Evolutionary conservation across 2,888 invertebrate genomes (phyloP).

Genomic region (Andrena fulva): DNA sequence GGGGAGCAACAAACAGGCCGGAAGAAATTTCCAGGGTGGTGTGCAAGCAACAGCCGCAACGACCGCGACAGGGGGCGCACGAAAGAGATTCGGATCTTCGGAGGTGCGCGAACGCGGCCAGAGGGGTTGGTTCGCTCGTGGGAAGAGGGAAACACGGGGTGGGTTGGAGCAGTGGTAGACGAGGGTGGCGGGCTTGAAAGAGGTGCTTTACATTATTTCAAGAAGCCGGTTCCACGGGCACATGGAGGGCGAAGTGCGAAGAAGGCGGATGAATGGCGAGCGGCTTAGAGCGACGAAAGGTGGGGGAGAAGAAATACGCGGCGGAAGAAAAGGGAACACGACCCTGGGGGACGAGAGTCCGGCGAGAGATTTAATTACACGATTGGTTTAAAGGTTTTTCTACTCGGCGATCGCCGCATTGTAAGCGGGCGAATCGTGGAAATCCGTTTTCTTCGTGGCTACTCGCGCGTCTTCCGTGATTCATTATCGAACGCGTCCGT

Average conservation of each 20-base stretch:
- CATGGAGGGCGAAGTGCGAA: constrained; percentile 45
- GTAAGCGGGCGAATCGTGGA: constrained; percentile 31
- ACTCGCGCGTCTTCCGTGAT: constrained; percentile 39
- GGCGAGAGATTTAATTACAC: constrained; percentile 70
- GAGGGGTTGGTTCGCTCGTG: constrained; percentile 36
- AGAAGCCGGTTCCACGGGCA: constrained; percentile 64
- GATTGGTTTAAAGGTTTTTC: constrained; percentile 67
- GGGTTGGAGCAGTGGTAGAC: constrained; percentile 45
- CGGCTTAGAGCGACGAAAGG: constrained; percentile 36
- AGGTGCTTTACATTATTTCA: constrained; percentile 76
- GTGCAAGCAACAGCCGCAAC: constrained; percentile 40
- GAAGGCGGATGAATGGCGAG: constrained; percentile 59
- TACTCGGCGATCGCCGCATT: constrained; percentile 48
- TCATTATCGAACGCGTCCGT: constrained; percentile 55
- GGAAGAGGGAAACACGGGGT: constrained; percentile 31
- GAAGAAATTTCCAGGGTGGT: constrained; percentile 51
- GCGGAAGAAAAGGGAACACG: constrained; percentile 20
- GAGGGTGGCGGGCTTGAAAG: constrained; percentile 68
- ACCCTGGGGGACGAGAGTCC: constrained; percentile 30
- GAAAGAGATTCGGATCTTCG: constrained; percentile 66
- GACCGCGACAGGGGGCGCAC: constrained; percentile 34
- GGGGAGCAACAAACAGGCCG: constrained; percentile 59
- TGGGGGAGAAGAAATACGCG: background rate
- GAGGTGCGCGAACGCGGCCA: constrained; percentile 42
- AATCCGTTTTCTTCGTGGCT: constrained; percentile 27